Percentiles rank a stretch among this genome's conserved stretches.
phyloP scores from a whole-genome alignment of 2,113 vertebrate species.

The Siniperca knerii region DNA sequence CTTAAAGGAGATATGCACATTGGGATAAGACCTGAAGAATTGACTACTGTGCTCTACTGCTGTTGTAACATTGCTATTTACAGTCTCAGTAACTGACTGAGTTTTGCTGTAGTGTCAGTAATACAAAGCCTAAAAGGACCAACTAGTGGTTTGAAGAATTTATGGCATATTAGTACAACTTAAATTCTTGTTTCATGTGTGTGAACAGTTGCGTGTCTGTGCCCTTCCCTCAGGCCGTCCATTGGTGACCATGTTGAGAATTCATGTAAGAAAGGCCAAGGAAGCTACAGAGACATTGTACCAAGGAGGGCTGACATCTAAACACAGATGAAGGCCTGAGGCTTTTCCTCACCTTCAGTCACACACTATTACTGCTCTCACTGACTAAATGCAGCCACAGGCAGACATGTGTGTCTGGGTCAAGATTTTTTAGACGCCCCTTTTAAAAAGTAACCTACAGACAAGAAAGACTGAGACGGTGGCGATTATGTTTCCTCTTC shows the following conservation, averaged over 20 bases:
- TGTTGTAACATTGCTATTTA: constrained; percentile 45
- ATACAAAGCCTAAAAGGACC: constrained; percentile 11
- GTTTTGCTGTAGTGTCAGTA: constrained; percentile 26
- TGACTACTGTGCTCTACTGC: constrained; percentile 11
- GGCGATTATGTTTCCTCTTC: constrained; percentile 68
- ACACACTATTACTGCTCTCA: constrained; percentile 82
- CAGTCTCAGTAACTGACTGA: constrained; percentile 26
- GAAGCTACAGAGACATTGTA: constrained; percentile 64
- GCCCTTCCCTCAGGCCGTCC: constrained; percentile 64
- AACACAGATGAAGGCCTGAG: constrained; percentile 71
- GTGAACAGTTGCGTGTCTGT: constrained; percentile 33
- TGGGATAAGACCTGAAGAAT: constrained; percentile 59
- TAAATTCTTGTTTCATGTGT: constrained; percentile 9
- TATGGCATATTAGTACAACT: constrained; percentile 14
- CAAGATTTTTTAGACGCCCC: constrained; percentile 52
- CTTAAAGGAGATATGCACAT: constrained; percentile 55
- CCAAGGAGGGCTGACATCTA: constrained; percentile 77
- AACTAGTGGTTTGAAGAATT: background rate
- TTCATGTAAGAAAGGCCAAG: constrained; percentile 66
- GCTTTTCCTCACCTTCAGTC: constrained; percentile 83
- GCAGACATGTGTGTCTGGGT: constrained; percentile 71
- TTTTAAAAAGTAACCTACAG: constrained; percentile 57
- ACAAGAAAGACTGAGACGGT: constrained; percentile 45
- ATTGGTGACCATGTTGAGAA: constrained; percentile 55
- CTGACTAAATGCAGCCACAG: constrained; percentile 75